phyloP scores from a whole-genome alignment of 2,797 vertebrate genomes.

The Ptychadena robeensis region DNA sequence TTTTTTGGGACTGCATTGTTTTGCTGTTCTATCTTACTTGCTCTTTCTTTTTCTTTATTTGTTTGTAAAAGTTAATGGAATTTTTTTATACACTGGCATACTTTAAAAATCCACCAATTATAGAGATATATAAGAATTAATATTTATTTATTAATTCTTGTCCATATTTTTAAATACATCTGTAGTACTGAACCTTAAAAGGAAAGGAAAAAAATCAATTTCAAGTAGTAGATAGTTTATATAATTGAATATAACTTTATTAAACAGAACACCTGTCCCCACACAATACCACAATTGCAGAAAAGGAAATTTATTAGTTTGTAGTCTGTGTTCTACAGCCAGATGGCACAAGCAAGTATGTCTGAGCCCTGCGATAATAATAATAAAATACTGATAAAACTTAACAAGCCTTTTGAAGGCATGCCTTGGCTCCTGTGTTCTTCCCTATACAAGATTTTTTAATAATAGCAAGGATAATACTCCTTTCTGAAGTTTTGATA shows the following conservation, averaged over 20 bases:
- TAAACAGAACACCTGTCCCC: conserved; percentile 18
- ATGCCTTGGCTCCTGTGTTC: conserved; percentile 66
- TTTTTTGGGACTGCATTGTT: too few species aligned
- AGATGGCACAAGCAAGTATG: conserved; percentile 65
- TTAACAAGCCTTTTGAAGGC: conserved; percentile 67
- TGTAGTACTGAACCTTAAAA: neutral
- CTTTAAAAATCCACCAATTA: too few species aligned
- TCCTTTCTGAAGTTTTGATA: conserved; percentile 67
- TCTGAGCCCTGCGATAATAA: conserved; percentile 65
- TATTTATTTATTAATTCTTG: neutral
- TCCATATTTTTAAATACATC: neutral
- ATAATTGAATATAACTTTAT: conserved; percentile 9
- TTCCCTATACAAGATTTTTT: conserved; percentile 67
- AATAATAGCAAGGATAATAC: conserved; percentile 62
- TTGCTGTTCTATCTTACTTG: too few species aligned
- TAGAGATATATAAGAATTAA: too few species aligned
- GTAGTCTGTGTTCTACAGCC: conserved; percentile 50
- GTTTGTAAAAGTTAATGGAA: too few species aligned
- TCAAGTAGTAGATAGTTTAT: conserved; percentile 7
- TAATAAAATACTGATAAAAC: conserved; percentile 63
- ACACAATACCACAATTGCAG: conserved; percentile 7
- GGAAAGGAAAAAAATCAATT: neutral
- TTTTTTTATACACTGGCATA: too few species aligned
- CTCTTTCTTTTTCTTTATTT: too few species aligned
- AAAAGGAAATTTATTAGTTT: conserved; percentile 22